Base-by-base conservation (phyloP, 2,113 vertebrate genomes). In the Nanorana parkeri region DNA sequence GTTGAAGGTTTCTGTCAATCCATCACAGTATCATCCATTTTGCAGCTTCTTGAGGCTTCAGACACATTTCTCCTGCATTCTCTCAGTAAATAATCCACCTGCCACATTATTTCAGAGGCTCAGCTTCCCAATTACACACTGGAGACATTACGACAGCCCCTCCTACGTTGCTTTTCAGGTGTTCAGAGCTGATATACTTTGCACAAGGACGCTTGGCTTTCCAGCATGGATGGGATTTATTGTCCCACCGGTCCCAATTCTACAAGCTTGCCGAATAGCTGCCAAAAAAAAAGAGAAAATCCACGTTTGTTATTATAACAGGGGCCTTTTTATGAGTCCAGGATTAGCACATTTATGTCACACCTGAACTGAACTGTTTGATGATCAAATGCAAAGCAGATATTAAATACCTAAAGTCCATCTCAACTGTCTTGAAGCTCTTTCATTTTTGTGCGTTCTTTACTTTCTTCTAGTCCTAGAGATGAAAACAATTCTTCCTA, bases 311-410 rank as follows among this genome's bases (percentile, higher is more conserved):
- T 41, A 36, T 74, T 32, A n/a, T 36, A 75, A 28, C 21, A 54
- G 28, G 17, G 17, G 11, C 23, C 32, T 52, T 28, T 55, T 72
- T 20, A 29, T 10, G 24, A 56, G 69, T 15, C 19, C 2, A 5
- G 36, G 56, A 75, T 75, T 75, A 75, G 41, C 72, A 41, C 72
- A 23, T 61, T 75, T 75, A 41, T 41, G 72, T 74, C 71, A 17
- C 11, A 63, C 24, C 60, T 63, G 21, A 10, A 63, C 11, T 3
- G 23, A 28, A n/a, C 8, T 21, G 56, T 75, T 75, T 75, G 55
- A 75, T 75, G 55, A 5, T 75, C n/a, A 41, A 36, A 60, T 21
- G 16, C 5, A 15, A 16, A 41, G 55, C n/a, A 41, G 72, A 41
- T 41, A 60, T 75, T 75, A 36, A 19, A 32, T 58, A 60, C 58